phyloP scores from a whole-genome alignment of 2,797 vertebrate species.

The Oreochromis mossambicus region DNA sequence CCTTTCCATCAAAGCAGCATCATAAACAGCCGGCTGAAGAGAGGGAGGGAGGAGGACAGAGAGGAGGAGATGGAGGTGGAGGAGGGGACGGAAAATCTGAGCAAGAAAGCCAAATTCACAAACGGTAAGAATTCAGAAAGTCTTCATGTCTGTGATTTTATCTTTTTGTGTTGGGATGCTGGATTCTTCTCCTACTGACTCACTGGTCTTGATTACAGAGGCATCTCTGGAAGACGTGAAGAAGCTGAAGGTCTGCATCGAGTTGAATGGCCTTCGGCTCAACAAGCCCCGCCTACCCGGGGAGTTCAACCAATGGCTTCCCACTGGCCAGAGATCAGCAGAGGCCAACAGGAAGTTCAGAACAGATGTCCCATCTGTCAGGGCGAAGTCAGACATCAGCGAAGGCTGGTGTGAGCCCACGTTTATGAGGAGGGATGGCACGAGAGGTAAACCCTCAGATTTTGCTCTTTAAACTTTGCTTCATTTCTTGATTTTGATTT shows the following conservation, averaged over 20 bases:
- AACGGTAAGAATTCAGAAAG: constrained; percentile 26
- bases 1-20: constrained; percentile 76
- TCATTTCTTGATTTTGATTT: background rate
- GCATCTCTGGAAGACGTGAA: constrained; percentile 85
- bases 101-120: constrained; percentile 74
- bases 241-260: constrained; percentile 93
- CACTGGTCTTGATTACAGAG: constrained; percentile 53
- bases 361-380: constrained; percentile 76
- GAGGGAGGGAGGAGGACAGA: constrained; percentile 35
- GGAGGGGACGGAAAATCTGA: constrained; percentile 27
- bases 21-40: constrained; percentile 67
- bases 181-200: background rate
- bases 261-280: constrained; percentile 91
- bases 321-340: constrained; percentile 71
- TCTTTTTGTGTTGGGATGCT: background rate
- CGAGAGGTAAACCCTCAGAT: constrained; percentile 68
- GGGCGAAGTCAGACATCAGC: constrained; percentile 82
- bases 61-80: constrained; percentile 50
- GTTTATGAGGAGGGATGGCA: constrained; percentile 71
- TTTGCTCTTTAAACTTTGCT: background rate
- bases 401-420: constrained; percentile 80
- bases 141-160: background rate
- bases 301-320: constrained; percentile 80
- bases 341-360: constrained; percentile 72
- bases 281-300: constrained; percentile 86